Conservation (phyloP, 2,113 vertebrate species). For the Microtus oregoni region DNA sequence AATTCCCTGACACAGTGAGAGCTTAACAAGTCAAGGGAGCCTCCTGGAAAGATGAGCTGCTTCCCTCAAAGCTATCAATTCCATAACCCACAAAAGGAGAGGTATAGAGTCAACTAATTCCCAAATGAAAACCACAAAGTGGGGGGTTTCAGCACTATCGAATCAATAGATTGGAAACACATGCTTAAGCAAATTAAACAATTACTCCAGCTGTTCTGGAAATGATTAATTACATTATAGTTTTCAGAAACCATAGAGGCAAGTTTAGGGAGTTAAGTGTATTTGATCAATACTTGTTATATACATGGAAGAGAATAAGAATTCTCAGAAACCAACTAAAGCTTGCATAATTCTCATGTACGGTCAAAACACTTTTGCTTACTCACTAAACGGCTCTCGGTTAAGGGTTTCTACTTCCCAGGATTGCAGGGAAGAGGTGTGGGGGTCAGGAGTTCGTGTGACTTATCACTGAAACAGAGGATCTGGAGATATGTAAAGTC, state of each 20-base stretch:
- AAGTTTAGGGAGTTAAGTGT: slow-evolving; percentile 1
- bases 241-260: background rate
- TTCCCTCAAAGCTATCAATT: background rate
- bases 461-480: background rate
- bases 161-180: slow-evolving; percentile 5
- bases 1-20: background rate
- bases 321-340: slow-evolving; percentile 24
- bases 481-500: background rate
- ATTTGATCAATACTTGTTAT: background rate
- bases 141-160: background rate
- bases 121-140: background rate
- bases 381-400: background rate
- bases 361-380: background rate
- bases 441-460: background rate
- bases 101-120: background rate
- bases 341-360: background rate
- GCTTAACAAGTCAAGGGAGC: background rate
- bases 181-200: background rate
- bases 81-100: slow-evolving; percentile 39
- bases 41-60: slow-evolving; percentile 33
- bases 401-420: background rate
- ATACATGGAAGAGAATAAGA: background rate
- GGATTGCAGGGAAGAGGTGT: background rate
- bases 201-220: background rate
- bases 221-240: slow-evolving; percentile 17